Evolutionary conservation across 2,888 invertebrate genomes (phyloP), one percentile per base, ranked within the genome.

Genomic region (Frankliniella fusca): DNA sequence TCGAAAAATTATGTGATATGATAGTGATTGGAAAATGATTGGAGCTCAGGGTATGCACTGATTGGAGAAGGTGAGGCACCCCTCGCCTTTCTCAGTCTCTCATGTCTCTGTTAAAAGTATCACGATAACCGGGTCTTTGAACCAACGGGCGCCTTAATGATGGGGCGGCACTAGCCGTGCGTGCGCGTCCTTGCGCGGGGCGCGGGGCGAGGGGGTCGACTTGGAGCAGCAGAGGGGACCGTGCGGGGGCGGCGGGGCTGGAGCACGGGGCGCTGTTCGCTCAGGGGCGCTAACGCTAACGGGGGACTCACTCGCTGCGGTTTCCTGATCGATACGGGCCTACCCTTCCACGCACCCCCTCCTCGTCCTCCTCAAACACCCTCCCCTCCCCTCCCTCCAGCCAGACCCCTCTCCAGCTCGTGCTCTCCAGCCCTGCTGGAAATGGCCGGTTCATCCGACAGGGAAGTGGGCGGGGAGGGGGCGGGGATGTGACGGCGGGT

Each of bases 321-420:
- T 61, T 61, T 61, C 61, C 61, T 61, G 61, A n/a, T 61, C 61
- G 61, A 61, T 61, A 61, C n/a, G n/a, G 20, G 61, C 61, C 61
- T n/a, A 61, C 61, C 61, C 61, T 61, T 61, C 61, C 61, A 18
- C 61, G 11, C 61, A 61, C 61, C 61, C 61, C 61, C 61, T 18
- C 54, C 54, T 7, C 54, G 15, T 54, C 54, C 8, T 54, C 8
- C 54, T 18, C 54, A 12, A 18, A 12, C 54, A 15, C 61, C 18
- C 61, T 3, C 61, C 18, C 61, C 20, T 18, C n/a, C 20, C 15
- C 61, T 61, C 15, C 38, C 38, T 38, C 38, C 38, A 5, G 38
- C 38, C 38, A 38, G 38, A 38, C 2, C 38, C 38, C 38, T 38
- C 38, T 38, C 38, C 38, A 38, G 38, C 38, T 38, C 38, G 5